A percentile compares a stretch with the other conserved stretches of the same genome.
phyloP scores from a whole-genome alignment of 2,113 vertebrate species.

The Phodopus roborovskii region DNA sequence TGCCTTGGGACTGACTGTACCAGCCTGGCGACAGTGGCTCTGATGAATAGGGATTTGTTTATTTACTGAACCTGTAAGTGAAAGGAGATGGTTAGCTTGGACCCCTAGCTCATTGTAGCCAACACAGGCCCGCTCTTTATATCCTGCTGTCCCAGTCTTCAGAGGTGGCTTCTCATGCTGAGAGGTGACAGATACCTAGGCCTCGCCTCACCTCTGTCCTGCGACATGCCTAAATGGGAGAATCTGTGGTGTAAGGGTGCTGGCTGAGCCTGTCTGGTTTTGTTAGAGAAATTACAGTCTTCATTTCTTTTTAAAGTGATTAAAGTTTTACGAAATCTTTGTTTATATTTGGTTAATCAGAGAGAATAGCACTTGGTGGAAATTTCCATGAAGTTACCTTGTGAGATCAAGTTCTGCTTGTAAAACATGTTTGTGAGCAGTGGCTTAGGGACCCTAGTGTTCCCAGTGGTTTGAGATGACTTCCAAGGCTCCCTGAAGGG shows the following conservation, averaged over 20 bases:
- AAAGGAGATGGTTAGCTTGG: not conserved
- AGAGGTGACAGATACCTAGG: rapidly evolving
- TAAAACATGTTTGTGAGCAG: rapidly evolving
- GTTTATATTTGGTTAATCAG: not conserved
- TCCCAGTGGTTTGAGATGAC: not conserved
- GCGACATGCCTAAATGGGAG: not conserved
- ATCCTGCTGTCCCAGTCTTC: rapidly evolving
- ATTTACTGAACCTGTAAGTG: rapidly evolving
- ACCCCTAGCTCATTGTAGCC: rapidly evolving
- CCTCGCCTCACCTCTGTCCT: not conserved
- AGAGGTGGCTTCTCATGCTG: rapidly evolving
- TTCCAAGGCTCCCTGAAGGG: not conserved
- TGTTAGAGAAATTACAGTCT: not conserved
- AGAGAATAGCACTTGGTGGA: not conserved
- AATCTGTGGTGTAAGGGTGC: rapidly evolving
- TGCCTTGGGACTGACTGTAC: rapidly evolving
- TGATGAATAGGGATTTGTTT: not conserved
- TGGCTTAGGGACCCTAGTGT: rapidly evolving
- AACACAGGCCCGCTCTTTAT: rapidly evolving
- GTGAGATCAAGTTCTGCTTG: not conserved
- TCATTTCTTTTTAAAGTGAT: not conserved
- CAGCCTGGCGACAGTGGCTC: not conserved
- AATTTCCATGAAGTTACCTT: rapidly evolving
- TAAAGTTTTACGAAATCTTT: not conserved
- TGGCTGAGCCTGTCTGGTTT: not conserved